Evolutionary conservation across 2,888 invertebrate genomes (phyloP).

Genomic region (Bhutanitis thaidina): DNA sequence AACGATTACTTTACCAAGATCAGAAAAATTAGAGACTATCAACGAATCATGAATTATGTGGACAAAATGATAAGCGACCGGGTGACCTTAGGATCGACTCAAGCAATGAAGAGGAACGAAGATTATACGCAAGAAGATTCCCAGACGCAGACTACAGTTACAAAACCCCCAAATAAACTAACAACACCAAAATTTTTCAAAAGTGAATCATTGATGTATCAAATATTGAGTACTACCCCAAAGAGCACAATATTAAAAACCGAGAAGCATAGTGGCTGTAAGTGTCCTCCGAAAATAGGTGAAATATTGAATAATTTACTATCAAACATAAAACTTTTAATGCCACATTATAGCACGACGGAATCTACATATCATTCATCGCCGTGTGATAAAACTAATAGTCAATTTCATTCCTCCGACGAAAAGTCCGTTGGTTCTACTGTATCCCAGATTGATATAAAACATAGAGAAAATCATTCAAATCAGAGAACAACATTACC

Average conservation of each 20-base stretch:
- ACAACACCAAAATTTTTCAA: slow-evolving; percentile 11
- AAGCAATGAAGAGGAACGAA: slow-evolving; percentile 27
- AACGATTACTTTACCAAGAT: slow-evolving; percentile 59
- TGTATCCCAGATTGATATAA: background rate
- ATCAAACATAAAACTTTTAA: slow-evolving; percentile 34
- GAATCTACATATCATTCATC: slow-evolving; percentile 4
- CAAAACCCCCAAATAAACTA: slow-evolving; percentile 15
- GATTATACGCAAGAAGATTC: slow-evolving; percentile 25
- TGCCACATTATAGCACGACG: slow-evolving; percentile 25
- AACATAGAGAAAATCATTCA: background rate
- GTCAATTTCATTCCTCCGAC: background rate
- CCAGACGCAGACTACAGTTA: slow-evolving; percentile 9
- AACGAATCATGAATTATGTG: slow-evolving; percentile 56
- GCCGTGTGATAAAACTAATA: background rate
- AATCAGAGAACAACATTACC: background rate
- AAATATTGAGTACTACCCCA: background rate
- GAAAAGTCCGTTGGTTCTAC: background rate
- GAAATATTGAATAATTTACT: slow-evolving; percentile 39
- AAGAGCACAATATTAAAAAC: slow-evolving; percentile 4
- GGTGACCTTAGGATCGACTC: slow-evolving; percentile 34
- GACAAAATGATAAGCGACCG: slow-evolving; percentile 58
- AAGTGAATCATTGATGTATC: background rate
- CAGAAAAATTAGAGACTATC: slow-evolving; percentile 56
- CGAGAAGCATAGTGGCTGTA: slow-evolving; percentile 32
- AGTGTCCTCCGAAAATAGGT: slow-evolving; percentile 41